Evolutionary conservation across 2,888 invertebrate genomes (phyloP).

Genomic region (Aspidiotus destructor): DNA sequence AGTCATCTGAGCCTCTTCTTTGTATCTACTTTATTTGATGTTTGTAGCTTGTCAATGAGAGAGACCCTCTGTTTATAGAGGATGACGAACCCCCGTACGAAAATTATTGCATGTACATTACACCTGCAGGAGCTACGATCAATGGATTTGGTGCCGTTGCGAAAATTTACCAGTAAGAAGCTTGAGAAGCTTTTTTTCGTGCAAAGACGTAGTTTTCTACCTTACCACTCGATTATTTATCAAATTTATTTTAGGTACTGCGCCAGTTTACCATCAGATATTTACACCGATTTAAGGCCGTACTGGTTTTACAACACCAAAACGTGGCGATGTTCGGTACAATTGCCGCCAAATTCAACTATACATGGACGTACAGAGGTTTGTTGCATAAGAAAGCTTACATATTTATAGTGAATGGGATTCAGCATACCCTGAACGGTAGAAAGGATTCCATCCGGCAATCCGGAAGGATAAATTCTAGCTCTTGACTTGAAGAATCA

Average conservation of each 20-base stretch:
- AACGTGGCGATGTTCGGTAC: conserved; percentile 47
- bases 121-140: background rate
- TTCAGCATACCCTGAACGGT: too few species aligned
- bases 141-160: conserved; percentile 5
- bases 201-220: background rate
- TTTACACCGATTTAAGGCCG: conserved; percentile 59
- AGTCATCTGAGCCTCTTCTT: too few species aligned
- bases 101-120: background rate
- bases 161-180: conserved; percentile 1
- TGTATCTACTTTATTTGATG: too few species aligned
- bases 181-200: background rate
- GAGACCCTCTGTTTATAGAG: conserved; percentile 2
- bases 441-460: too few species aligned
- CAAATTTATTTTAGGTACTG: conserved; percentile 56
- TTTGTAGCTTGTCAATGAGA: conserved; percentile 1
- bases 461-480: too few species aligned
- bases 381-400: background rate
- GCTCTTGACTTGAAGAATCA: too few species aligned
- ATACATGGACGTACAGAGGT: conserved; percentile 45
- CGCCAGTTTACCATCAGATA: conserved; percentile 62
- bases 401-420: too few species aligned
- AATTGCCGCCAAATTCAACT: conserved; percentile 69
- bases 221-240: background rate
- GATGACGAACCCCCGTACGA: background rate
- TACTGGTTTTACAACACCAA: conserved; percentile 42